Conservation (phyloP, 2,888 invertebrate genomes). For the Rhopalosiphum nymphaeae region DNA sequence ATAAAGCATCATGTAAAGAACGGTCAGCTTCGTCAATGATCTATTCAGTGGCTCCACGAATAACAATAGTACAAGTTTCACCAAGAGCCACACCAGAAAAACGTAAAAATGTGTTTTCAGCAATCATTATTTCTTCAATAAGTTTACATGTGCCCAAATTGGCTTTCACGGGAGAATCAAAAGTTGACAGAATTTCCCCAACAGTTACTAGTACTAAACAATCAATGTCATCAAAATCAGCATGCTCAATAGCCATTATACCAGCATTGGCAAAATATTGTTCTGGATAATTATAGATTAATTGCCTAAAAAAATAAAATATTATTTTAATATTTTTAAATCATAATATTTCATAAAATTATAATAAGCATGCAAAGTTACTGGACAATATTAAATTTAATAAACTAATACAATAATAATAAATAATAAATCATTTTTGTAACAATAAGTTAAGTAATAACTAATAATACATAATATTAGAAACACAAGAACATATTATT, state of each 20-base stretch:
- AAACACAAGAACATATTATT: too few relatives aligned
- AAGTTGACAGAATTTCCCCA: constrained; percentile 99
- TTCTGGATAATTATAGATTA: constrained; percentile 99
- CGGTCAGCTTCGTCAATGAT: constrained; percentile 98
- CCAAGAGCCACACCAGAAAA: constrained; percentile 97
- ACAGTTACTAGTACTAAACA: constrained; percentile 96
- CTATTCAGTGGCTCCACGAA: constrained; percentile 98
- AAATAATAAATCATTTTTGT: too few relatives aligned
- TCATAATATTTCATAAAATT: background rate
- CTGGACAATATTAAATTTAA: too few relatives aligned
- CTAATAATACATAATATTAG: too few relatives aligned
- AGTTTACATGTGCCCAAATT: constrained; percentile 85
- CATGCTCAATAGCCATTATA: constrained; percentile 99
- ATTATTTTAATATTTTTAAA: background rate
- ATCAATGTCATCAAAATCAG: constrained; percentile 99
- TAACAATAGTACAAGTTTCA: constrained; percentile 96
- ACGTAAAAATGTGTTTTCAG: constrained; percentile 93
- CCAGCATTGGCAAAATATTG: constrained; percentile 98
- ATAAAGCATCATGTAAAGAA: constrained; percentile 97
- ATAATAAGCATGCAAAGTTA: too few relatives aligned
- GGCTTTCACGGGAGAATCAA: constrained; percentile 79
- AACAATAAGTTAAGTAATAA: too few relatives aligned
- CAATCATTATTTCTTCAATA: constrained; percentile 98
- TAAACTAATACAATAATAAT: too few relatives aligned
- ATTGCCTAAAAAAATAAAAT: constrained; percentile 76